Conservation (phyloP, 2,888 invertebrate genomes). For the Tetragonisca angustula region DNA sequence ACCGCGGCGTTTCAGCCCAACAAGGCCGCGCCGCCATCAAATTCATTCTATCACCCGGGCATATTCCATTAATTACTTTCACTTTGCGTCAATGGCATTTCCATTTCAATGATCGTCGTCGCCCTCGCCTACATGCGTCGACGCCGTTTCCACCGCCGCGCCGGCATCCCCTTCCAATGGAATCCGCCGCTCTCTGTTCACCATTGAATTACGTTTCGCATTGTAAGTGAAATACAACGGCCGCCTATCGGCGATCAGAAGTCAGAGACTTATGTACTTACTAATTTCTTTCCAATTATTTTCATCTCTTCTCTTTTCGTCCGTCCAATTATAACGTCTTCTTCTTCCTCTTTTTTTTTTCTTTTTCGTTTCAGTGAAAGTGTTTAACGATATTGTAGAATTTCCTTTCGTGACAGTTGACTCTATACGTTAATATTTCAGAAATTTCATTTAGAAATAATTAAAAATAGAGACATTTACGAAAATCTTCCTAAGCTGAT, state of each 20-base stretch:
- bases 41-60: conserved; percentile 70
- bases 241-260: conserved; percentile 17
- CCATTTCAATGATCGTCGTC: conserved; percentile 72
- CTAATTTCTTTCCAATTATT: not conserved
- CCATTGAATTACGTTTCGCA: conserved; percentile 66
- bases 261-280: not conserved
- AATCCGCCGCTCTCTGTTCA: conserved; percentile 57
- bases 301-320: not conserved
- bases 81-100: conserved; percentile 76
- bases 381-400: not conserved
- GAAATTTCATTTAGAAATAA: no score
- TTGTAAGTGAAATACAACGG: conserved; percentile 66
- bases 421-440: no score
- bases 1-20: conserved; percentile 46
- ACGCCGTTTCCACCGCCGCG: conserved; percentile 54
- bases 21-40: conserved; percentile 64
- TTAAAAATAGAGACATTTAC: no score
- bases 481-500: not conserved
- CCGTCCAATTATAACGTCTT: not conserved
- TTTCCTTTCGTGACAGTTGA: not conserved
- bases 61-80: conserved; percentile 77
- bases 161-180: conserved; percentile 59
- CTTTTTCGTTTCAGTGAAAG: not conserved
- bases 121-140: conserved; percentile 37
- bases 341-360: not conserved